Conservation (phyloP, 2,797 vertebrate species). For the Propithecus perrieri region DNA sequence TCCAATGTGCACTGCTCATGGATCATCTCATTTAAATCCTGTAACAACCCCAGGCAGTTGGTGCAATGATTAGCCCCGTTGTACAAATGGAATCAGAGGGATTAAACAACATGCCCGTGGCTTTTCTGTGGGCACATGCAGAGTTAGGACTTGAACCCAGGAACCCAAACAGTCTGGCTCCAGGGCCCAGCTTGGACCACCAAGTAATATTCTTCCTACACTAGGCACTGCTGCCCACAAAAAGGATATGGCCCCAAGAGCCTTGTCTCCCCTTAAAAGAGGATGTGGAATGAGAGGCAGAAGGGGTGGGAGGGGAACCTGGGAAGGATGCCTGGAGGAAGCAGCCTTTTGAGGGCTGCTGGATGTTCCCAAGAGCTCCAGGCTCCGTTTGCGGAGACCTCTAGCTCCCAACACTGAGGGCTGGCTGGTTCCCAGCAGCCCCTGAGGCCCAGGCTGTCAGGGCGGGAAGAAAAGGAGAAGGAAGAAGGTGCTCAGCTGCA, state of each 20-base stretch:
- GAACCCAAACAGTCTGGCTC: not conserved
- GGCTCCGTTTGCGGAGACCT: not conserved
- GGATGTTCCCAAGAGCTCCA: not conserved
- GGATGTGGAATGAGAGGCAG: not conserved
- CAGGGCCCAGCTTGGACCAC: not conserved
- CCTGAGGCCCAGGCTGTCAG: not conserved
- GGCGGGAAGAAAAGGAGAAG: not conserved
- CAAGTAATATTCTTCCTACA: not conserved
- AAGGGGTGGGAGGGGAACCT: not conserved
- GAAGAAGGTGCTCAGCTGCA: not conserved
- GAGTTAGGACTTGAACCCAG: not conserved
- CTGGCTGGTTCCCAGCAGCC: not conserved
- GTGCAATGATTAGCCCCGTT: not conserved
- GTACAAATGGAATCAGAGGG: not conserved
- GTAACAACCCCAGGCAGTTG: too few relatives aligned
- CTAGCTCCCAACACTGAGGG: not conserved
- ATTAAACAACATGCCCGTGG: not conserved
- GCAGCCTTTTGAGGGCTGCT: not conserved
- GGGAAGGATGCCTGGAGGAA: not conserved
- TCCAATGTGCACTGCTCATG: not conserved
- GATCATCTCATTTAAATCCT: not conserved
- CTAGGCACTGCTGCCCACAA: not conserved
- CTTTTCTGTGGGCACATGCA: not conserved
- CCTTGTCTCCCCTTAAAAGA: not conserved
- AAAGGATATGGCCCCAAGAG: not conserved